Evolutionary conservation across 2,113 vertebrate species (phyloP).

Genomic region (Octodon degus): DNA sequence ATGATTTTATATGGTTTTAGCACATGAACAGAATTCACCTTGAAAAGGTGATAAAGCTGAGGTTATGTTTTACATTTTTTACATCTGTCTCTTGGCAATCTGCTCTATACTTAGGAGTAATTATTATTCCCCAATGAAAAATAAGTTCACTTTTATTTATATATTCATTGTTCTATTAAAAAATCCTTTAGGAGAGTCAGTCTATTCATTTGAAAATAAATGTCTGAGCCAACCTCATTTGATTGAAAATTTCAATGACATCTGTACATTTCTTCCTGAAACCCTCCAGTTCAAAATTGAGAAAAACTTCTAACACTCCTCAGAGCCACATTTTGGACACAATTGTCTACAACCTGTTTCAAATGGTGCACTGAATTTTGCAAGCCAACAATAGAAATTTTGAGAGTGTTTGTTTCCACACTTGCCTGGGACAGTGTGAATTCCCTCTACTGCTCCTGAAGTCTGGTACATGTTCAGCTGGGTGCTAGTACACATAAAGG

Average conservation of each 20-base stretch:
- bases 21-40: not conserved
- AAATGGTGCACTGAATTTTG: not conserved
- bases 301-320: not conserved
- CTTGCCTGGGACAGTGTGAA: slow-evolving; percentile 39
- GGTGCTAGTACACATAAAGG: not conserved
- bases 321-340: not conserved
- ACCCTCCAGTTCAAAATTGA: not conserved
- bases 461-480: not conserved
- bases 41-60: not conserved
- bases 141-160: slow-evolving; percentile 49
- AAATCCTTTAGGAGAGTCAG: not conserved
- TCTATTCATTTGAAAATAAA: not conserved
- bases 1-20: not conserved
- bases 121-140: slow-evolving; percentile 11
- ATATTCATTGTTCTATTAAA: not conserved
- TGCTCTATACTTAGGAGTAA: not conserved
- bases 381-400: slow-evolving; percentile 10
- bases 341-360: not conserved
- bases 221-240: not conserved
- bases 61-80: not conserved
- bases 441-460: not conserved
- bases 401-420: slow-evolving; percentile 53
- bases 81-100: not conserved
- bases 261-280: slow-evolving; percentile 25
- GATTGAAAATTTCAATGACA: not conserved